These are phyloP conservation scores for Scalopus aquaticus DNA, from an alignment of 2,113 vertebrate species.

Conservation along the genomic window DNA sequence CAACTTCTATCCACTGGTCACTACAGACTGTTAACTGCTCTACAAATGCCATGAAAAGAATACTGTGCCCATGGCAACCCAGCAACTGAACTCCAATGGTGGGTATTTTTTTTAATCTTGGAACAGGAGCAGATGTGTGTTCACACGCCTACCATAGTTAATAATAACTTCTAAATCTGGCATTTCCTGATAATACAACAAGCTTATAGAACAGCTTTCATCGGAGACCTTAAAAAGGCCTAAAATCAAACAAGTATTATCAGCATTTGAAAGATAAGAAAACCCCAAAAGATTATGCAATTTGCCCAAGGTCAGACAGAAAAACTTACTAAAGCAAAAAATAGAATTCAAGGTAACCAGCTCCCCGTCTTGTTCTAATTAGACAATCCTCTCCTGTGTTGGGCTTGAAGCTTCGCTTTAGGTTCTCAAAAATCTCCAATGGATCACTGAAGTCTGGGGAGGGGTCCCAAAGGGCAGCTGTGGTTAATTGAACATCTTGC, in stretches of 20 bases:
- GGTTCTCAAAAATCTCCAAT: slow-evolving; percentile 46
- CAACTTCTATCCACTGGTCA: slow-evolving; percentile 45
- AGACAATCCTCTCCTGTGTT: not conserved
- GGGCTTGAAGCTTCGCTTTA: slow-evolving; percentile 36
- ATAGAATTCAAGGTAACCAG: slow-evolving; percentile 62
- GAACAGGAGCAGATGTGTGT: not conserved
- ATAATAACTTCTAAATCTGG: slow-evolving; percentile 77
- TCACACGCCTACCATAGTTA: slow-evolving; percentile 28
- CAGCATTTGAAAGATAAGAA: slow-evolving; percentile 70
- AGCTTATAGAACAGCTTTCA: slow-evolving; percentile 69
- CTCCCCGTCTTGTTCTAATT: slow-evolving; percentile 67
- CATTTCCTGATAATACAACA: slow-evolving; percentile 68
- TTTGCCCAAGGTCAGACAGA: slow-evolving; percentile 70
- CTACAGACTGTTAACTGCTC: slow-evolving; percentile 46
- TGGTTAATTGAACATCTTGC: slow-evolving; percentile 76
- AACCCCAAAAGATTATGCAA: slow-evolving; percentile 58
- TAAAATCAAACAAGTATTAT: slow-evolving; percentile 62
- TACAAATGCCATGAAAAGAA: slow-evolving; percentile 42
- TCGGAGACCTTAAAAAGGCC: slow-evolving; percentile 57
- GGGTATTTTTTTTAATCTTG: not conserved
- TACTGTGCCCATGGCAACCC: slow-evolving; percentile 60
- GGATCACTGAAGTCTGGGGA: slow-evolving; percentile 40
- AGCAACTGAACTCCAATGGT: slow-evolving; percentile 24
- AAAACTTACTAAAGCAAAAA: slow-evolving; percentile 65
- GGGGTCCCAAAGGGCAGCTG: slow-evolving; percentile 35